Evolutionary conservation across 2,888 invertebrate species (phyloP).

Genomic region (Thymelicus lineola): DNA sequence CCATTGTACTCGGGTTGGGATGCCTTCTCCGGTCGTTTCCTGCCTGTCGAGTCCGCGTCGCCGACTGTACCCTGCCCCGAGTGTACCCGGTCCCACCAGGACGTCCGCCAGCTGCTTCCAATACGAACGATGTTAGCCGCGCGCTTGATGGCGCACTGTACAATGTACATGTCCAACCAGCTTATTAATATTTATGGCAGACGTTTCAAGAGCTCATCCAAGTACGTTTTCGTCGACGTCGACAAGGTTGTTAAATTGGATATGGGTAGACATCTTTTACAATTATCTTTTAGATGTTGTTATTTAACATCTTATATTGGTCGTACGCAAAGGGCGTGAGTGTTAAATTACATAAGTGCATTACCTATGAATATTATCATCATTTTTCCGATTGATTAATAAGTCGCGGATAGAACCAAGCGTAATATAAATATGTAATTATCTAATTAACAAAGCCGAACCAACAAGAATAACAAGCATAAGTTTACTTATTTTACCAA

Average conservation of each 20-base stretch:
- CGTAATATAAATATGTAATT: too few species aligned
- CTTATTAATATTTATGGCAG: slow-evolving; percentile 25
- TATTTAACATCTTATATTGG: slow-evolving; percentile 6
- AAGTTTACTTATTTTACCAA: too few species aligned
- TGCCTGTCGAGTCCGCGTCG: slow-evolving; percentile 70
- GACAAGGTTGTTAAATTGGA: slow-evolving; percentile 9
- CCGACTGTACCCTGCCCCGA: slow-evolving; percentile 44
- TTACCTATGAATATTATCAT: too few species aligned
- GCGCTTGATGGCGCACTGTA: slow-evolving; percentile 41
- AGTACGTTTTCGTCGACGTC: slow-evolving; percentile 17
- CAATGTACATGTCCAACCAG: slow-evolving; percentile 18
- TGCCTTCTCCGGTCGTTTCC: slow-evolving; percentile 82
- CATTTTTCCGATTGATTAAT: too few species aligned
- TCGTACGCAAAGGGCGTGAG: background rate
- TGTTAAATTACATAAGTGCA: too few species aligned
- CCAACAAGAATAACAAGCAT: background rate
- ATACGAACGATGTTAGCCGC: background rate
- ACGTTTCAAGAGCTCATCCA: slow-evolving; percentile 10
- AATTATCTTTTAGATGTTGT: background rate
- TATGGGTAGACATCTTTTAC: background rate
- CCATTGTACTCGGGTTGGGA: slow-evolving; percentile 81
- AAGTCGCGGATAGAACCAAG: too few species aligned
- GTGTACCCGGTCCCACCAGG: slow-evolving; percentile 56
- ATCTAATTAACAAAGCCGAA: too few species aligned
- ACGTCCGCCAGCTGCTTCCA: slow-evolving; percentile 74